phyloP scores from a whole-genome alignment of 2,888 invertebrate genomes.

The Hydrotaea cyrtoneurina region DNA sequence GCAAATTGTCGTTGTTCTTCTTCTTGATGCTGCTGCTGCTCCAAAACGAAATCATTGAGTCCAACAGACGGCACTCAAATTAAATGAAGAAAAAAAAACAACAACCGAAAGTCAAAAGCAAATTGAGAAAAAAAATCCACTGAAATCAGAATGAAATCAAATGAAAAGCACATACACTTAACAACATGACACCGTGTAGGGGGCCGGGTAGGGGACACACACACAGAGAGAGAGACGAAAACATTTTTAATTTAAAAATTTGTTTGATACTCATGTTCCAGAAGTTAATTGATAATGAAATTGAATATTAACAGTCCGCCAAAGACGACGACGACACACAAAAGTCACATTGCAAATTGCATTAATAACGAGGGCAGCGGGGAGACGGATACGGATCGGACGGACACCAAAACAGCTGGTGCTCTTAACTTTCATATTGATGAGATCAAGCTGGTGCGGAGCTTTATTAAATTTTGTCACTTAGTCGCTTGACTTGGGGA shows the following conservation, averaged over 20 bases:
- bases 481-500: too few relatives aligned
- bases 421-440: too few relatives aligned
- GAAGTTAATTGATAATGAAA: conserved; percentile 46
- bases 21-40: neutral
- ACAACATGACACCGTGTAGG: too few relatives aligned
- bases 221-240: neutral
- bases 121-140: neutral
- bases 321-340: neutral
- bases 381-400: neutral
- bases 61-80: neutral
- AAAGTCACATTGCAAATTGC: neutral
- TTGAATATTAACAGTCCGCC: conserved; percentile 21
- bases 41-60: neutral
- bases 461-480: too few relatives aligned
- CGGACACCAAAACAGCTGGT: too few relatives aligned
- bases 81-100: neutral
- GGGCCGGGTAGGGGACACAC: neutral
- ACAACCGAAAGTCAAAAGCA: neutral
- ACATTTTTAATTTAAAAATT: conserved; percentile 40
- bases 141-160: neutral
- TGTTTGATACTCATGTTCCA: conserved; percentile 22
- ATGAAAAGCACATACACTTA: neutral
- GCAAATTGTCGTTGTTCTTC: neutral
- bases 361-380: neutral
- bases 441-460: too few relatives aligned